Conservation (phyloP, 2,113 vertebrate species). For the Corvus hawaiiensis region DNA sequence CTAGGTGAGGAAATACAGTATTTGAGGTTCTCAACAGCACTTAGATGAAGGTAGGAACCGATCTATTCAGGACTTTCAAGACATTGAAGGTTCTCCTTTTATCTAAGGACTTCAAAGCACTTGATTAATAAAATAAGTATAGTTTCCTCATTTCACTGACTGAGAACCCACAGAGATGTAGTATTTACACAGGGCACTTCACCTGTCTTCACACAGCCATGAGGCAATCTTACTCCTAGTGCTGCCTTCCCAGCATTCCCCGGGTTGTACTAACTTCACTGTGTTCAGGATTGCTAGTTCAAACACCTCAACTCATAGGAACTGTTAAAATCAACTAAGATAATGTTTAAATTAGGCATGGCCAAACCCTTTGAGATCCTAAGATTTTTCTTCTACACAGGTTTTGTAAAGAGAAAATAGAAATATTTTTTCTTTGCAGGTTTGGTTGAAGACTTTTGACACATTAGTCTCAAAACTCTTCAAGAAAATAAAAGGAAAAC, state of each 20-base stretch:
- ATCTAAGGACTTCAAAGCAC: neutral
- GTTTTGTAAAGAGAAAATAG: neutral
- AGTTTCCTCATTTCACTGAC: neutral
- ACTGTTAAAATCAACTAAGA: neutral
- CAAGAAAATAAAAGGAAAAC: neutral
- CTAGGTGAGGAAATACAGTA: neutral
- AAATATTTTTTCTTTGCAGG: neutral
- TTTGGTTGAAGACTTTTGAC: neutral
- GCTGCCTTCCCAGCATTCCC: neutral
- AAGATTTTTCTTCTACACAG: neutral
- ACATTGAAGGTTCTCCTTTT: neutral
- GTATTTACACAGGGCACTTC: slow-evolving; percentile 1
- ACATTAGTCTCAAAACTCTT: neutral
- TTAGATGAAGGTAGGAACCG: neutral
- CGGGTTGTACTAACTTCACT: neutral
- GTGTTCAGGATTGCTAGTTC: neutral
- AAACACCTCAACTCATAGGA: neutral
- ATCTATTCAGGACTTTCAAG: neutral
- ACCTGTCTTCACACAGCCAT: neutral
- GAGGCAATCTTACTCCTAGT: neutral
- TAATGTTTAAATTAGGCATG: neutral
- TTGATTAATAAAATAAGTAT: neutral
- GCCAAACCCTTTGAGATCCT: neutral
- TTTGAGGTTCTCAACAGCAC: neutral
- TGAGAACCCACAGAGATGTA: neutral